Base-by-base conservation (phyloP, 2,888 invertebrate species). In the Epinotia demarniana region DNA sequence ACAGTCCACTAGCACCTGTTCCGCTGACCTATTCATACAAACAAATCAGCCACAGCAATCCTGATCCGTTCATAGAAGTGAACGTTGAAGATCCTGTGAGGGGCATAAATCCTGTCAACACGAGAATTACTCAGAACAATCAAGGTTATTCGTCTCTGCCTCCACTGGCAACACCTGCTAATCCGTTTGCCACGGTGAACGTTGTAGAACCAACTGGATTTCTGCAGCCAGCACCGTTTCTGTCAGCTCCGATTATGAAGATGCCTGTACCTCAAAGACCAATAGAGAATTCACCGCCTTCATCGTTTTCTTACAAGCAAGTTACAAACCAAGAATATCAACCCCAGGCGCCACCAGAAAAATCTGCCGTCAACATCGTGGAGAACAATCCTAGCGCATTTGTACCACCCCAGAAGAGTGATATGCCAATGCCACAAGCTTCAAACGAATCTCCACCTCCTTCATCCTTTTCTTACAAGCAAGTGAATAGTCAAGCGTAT, bases 161-260 rank as follows among this genome's bases (percentile, higher is more conserved):
- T 23, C 23, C 58, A 19, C 67, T 33, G 18, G 13, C 39, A 39
- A 39, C 33, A 13, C 63, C 57, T 39, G 4, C 49, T 27, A 62
- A 33, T 39, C 16, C 8, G 13, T 57, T 9, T 13, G 55, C 55
- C 3, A 5, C 23, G 70, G 23, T 23, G 8, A 66, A 66, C 16
- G 27, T 16, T 3, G 6, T 4, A 9, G 12, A 73, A 74, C 77
- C 78, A 12, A 78, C 78, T 53, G 78, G 79, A 27, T 82, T 77
- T 77, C 73, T 83, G 23, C 66, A 67, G 18, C 27, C 53, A 5
- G 55, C 68, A 9, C 19, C 57, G 62, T 83, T 76, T 39, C 27
- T 83, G 5, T 83, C 84, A n/a, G 81, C 83, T 72, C 77, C 79
- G 76, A 78, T 77, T 81, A 78, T 80, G 75, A 76, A 72, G 77